These are phyloP conservation scores for Chaetorhynchus papuensis DNA, from an alignment of 2,113 vertebrate genomes.

Conservation along the genomic window DNA sequence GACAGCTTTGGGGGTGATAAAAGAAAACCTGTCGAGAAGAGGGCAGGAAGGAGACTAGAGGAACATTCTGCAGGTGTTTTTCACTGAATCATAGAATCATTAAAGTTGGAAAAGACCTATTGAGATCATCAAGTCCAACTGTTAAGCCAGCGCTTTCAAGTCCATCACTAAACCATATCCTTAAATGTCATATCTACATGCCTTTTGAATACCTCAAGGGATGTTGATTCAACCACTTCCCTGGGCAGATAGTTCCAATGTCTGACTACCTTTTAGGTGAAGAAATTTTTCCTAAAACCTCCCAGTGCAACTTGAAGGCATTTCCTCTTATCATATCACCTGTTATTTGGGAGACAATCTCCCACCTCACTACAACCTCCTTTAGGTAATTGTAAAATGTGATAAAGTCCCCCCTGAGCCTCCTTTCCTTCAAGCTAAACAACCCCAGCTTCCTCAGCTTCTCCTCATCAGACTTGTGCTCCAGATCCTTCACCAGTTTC, in stretches of 20 bases:
- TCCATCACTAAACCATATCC: not conserved
- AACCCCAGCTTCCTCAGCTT: not conserved
- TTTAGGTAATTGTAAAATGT: not conserved
- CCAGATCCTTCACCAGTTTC: not conserved
- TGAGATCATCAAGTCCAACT: not conserved
- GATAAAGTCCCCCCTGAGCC: not conserved
- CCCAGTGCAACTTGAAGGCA: not conserved
- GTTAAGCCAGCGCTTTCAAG: not conserved
- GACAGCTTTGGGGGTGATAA: conserved; percentile 8
- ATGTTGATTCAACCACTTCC: not conserved
- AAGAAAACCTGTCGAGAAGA: not conserved
- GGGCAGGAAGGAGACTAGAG: not conserved
- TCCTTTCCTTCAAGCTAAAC: not conserved
- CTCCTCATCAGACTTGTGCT: not conserved
- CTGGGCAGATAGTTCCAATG: not conserved
- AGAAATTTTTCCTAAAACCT: not conserved
- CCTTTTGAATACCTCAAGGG: not conserved
- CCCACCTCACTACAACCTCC: not conserved
- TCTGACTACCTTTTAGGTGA: not conserved
- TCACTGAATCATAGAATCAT: not conserved
- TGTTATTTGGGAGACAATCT: not conserved
- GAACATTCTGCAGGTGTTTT: not conserved
- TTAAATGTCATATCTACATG: not conserved
- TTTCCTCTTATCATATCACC: rapidly evolving
- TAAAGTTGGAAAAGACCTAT: not conserved